Conservation (phyloP, 1,140 invertebrate species). For the Panagrolaimus sp. region DNA sequence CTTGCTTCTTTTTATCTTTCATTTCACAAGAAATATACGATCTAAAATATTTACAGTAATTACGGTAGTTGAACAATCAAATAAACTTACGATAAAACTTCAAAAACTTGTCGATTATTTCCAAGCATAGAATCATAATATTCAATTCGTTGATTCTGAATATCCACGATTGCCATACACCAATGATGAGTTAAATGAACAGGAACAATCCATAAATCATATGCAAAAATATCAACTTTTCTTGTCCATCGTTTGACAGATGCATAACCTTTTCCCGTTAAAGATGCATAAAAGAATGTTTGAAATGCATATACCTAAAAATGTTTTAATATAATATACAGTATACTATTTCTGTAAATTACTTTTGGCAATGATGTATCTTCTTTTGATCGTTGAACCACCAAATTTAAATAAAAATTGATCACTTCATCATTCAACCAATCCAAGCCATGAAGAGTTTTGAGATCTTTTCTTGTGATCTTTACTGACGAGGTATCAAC, state of each 20-base stretch:
- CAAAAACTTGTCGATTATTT: constrained; percentile 71
- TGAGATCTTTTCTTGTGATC: constrained; percentile 67
- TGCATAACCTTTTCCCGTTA: constrained; percentile 70
- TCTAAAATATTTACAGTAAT: constrained; percentile 50
- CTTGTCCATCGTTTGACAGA: constrained; percentile 79
- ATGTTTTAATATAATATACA: constrained; percentile 64
- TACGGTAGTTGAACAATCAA: background rate
- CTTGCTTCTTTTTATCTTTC: constrained; percentile 72
- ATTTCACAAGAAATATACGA: constrained; percentile 78
- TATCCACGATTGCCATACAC: constrained; percentile 86
- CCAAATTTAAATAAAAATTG: constrained; percentile 82
- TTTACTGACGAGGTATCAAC: constrained; percentile 29
- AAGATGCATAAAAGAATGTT: constrained; percentile 88
- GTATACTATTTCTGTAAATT: background rate
- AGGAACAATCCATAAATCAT: constrained; percentile 78
- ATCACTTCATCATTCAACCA: constrained; percentile 97
- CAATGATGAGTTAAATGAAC: constrained; percentile 91
- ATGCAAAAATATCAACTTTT: constrained; percentile 79
- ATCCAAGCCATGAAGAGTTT: constrained; percentile 73
- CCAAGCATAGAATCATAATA: constrained; percentile 92
- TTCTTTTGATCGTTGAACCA: constrained; percentile 70
- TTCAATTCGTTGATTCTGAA: constrained; percentile 70
- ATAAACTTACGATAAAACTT: constrained; percentile 57
- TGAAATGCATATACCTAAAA: constrained; percentile 77
- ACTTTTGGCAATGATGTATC: constrained; percentile 51